Conservation (phyloP, 2,888 invertebrate genomes). For the Temnothorax ravouxi region DNA sequence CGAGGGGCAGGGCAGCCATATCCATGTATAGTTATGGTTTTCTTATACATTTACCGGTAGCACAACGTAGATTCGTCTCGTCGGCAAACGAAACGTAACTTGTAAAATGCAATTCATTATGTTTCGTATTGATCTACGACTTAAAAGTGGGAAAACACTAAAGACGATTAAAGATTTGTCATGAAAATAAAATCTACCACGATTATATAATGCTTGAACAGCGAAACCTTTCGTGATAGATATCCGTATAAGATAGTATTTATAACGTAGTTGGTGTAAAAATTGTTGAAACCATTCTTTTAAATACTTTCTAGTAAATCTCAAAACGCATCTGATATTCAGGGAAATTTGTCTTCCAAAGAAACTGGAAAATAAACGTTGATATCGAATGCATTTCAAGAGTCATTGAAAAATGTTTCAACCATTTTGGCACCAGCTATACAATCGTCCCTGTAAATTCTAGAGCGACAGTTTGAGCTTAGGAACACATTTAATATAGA, state of each 20-base stretch:
- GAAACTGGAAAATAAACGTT: not conserved
- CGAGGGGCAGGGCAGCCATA: no score
- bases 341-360: not conserved
- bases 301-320: not conserved
- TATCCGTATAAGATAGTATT: not conserved
- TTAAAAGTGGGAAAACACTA: not conserved
- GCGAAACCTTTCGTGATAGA: slow-evolving; percentile 2
- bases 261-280: not conserved
- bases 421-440: not conserved
- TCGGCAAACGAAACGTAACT: not conserved
- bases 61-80: not conserved
- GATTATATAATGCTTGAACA: not conserved
- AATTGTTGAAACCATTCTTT: slow-evolving; percentile 6
- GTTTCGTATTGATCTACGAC: not conserved
- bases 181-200: slow-evolving; percentile 14
- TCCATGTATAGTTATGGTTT: not conserved
- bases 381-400: not conserved
- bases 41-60: slow-evolving; percentile 14
- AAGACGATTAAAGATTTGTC: not conserved
- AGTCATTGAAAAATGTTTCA: not conserved
- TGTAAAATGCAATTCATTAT: not conserved
- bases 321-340: not conserved
- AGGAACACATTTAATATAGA: not conserved
- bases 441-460: not conserved
- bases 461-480: not conserved